Base-by-base conservation (phyloP, 2,888 invertebrate species). In the Candidula unifasciata region DNA sequence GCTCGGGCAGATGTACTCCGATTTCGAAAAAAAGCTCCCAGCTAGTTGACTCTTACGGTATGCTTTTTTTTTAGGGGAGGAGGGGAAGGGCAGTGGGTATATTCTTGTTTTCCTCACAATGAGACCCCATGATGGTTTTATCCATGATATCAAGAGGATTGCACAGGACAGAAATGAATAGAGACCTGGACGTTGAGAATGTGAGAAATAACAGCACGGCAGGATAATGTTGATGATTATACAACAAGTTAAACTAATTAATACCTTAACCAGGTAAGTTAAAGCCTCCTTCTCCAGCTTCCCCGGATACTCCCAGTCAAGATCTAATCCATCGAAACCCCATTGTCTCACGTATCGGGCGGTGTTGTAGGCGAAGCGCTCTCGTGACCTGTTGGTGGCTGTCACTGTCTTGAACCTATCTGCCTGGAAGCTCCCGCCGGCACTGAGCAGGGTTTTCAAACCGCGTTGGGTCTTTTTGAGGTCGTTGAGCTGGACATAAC, bases 281-380 rank as follows among this genome's bases (percentile, higher is more conserved):
- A 83, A 57, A 24, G 57, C 79, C 24, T 71, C 64, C 52, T 69
- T 69, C 2, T 86, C 89, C 2, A 85, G 85, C 37, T 87, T 87
- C 0, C 88, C 88, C 10, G 92, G 92, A 86, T 89, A 92, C 84
- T 92, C 92, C 92, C 92, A 92, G 85, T 92, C 92, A 21, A 92
- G 79, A 86, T 92, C 92, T 16, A 91, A 86, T 5, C 92, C 92
- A 68, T 92, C 91, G 84, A 92, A 92, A 57, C 89, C 88, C 84
- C 91, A 88, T 10, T 88, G 87, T 24, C 90, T 84, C 8, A 92
- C 80, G 78, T 87, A 91, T 21, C 73, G 87, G 10, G 88, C 86
- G 6, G 86, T 84, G 82, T 90, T 90, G 57, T 87, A 66, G 0
- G 90, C 87, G 84, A 92, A 92, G 33, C 69, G 35, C 13, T 60